Base-by-base conservation (phyloP, 2,797 vertebrate species). In the Rhadinocentrus ornatus region DNA sequence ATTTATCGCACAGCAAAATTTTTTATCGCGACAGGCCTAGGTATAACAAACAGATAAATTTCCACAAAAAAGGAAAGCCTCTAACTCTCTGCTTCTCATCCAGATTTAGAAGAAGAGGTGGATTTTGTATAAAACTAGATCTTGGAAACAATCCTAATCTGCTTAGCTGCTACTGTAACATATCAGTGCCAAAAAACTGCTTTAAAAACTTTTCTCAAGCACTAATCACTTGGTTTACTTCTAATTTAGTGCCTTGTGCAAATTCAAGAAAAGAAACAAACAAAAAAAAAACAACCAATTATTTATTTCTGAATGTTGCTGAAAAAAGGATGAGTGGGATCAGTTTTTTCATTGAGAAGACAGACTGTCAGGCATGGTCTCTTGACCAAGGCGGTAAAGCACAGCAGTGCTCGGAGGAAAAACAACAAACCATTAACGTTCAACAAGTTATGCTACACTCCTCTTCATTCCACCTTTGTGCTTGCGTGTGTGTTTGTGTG, bases 361-460 rank as follows among this genome's bases (percentile, higher is more conserved):
- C 56, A 61, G 67, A 69, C 61, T 63, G 62, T 62, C 73, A 76
- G 78, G 62, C 59, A 57, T 57, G 64, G 37, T 84, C 68, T 78
- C 59, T 61, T 81, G 81, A 83, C 73, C 60, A 3, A 58, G 22
- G 56, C 68, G 34, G 58, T 6, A 13, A 34, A 24, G 60, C 66
- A 66, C 72, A 57, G 22, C 24, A 2, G 50, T 15, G 71, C 66
- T 66, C 35, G 26, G 54, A 78, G 69, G 71, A 61, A 69, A 84
- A 90, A 83, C 76, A 87, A 78, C 22, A 22, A 78, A 50, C 66
- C 74, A 78, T 90, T 89, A 86, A 84, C 78, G 90, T 89, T 90
- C 87, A 86, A 83, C 81, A 83, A 78, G 87, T 87, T 84, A 62
- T 74, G 65, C 78, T 70, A 37, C 71, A 84, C 76, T 78, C 87